Evolutionary conservation across 2,113 vertebrate genomes (phyloP).

Genomic region (Mus spicilegus): DNA sequence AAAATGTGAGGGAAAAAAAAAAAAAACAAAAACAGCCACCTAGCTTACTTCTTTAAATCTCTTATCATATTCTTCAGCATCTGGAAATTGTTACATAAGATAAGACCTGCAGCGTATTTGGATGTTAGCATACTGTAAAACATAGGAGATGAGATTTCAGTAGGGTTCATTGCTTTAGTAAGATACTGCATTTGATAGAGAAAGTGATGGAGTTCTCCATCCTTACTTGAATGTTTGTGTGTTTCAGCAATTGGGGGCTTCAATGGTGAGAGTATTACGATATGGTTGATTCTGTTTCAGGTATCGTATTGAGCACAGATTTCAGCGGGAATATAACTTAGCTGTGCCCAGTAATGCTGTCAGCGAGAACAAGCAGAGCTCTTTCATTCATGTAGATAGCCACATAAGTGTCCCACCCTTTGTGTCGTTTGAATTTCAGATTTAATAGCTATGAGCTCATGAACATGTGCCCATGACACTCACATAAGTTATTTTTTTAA

Average conservation of each 20-base stretch:
- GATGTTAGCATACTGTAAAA: not conserved
- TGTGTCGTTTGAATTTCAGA: not conserved
- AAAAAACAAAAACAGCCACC: not conserved
- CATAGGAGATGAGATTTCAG: not conserved
- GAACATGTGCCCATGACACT: not conserved
- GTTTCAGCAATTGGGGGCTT: not conserved
- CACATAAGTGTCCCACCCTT: not conserved
- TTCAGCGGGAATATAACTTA: not conserved
- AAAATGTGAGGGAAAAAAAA: not conserved
- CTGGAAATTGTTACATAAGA: not conserved
- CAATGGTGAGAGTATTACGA: not conserved
- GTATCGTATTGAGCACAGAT: not conserved
- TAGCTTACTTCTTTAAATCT: not conserved
- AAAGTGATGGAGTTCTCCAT: slow-evolving; percentile 32
- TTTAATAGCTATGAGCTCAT: slow-evolving; percentile 35
- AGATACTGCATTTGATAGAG: slow-evolving; percentile 19
- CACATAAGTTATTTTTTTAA: slow-evolving; percentile 4
- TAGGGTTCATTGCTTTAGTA: not conserved
- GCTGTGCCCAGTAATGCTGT: not conserved
- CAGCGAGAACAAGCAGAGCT: not conserved
- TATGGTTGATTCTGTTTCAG: slow-evolving; percentile 18
- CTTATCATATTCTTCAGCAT: not conserved
- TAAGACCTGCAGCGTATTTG: not conserved
- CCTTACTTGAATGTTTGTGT: not conserved
- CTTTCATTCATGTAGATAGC: not conserved